Conservation (phyloP, 2,113 vertebrate genomes). For the Prietella phreatophila region DNA sequence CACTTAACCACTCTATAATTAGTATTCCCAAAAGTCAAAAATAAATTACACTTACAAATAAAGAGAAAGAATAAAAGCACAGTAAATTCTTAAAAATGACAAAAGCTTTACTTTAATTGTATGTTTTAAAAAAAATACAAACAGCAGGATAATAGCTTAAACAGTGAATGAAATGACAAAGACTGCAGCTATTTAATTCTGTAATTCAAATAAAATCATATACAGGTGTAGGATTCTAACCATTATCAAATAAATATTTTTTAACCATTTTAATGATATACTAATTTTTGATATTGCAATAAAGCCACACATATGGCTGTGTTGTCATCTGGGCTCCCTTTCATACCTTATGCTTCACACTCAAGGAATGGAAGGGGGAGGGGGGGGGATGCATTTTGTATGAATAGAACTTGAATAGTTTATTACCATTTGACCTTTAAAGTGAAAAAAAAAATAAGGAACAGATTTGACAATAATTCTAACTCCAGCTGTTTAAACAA, state of each 20-base stretch:
- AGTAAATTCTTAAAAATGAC: background rate
- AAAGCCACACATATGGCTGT: background rate
- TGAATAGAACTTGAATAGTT: background rate
- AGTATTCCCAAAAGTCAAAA: background rate
- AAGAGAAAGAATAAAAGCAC: background rate
- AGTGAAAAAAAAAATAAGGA: background rate
- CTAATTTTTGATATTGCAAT: background rate
- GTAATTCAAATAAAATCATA: slow-evolving; percentile 31
- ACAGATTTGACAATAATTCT: background rate
- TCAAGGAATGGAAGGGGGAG: background rate
- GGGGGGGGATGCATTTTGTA: too few species aligned
- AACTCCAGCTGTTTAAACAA: background rate
- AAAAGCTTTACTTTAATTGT: slow-evolving; percentile 35
- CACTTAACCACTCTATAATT: background rate
- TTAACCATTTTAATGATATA: background rate
- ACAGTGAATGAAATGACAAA: slow-evolving; percentile 39
- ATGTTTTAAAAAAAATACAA: background rate
- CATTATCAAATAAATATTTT: slow-evolving; percentile 28
- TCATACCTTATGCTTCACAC: background rate
- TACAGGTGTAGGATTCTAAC: slow-evolving; percentile 7
- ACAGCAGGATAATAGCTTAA: slow-evolving; percentile 46
- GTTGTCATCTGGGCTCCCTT: background rate
- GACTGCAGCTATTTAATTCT: slow-evolving; percentile 25
- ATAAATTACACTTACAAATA: background rate
- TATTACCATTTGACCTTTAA: background rate